Conservation (phyloP, 2,888 invertebrate species). For the Danaus chrysippus region DNA sequence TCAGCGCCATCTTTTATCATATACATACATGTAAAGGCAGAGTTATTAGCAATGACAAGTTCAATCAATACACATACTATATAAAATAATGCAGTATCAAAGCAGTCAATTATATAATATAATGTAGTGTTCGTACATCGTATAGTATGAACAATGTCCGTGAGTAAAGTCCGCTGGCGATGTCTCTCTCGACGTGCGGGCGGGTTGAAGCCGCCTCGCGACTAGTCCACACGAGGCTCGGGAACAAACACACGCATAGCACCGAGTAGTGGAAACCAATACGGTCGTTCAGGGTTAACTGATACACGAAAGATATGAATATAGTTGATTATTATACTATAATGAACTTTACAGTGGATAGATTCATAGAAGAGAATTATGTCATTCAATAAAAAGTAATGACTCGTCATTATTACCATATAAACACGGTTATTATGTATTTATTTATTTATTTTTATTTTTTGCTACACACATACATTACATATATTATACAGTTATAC, state of each 20-base stretch:
- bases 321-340: not conserved
- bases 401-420: too few species aligned
- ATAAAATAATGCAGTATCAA: too few species aligned
- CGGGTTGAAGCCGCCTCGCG: constrained; percentile 78
- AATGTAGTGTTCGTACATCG: constrained; percentile 80
- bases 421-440: too few species aligned
- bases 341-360: not conserved
- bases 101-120: not conserved
- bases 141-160: constrained; percentile 87
- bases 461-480: too few species aligned
- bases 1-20: too few species aligned
- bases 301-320: constrained; percentile 35
- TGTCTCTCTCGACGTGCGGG: constrained; percentile 87
- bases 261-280: constrained; percentile 93
- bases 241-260: constrained; percentile 88
- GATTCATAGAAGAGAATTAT: too few species aligned
- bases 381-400: too few species aligned
- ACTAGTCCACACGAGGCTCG: constrained; percentile 83
- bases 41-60: too few species aligned
- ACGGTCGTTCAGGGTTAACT: constrained; percentile 86
- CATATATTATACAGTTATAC: too few species aligned
- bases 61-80: too few species aligned
- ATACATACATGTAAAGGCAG: too few species aligned
- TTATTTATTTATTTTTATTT: too few species aligned
- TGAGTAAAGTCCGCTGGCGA: constrained; percentile 88